Base-by-base conservation (phyloP, 2,113 vertebrate species). In the Archilochus colubris region DNA sequence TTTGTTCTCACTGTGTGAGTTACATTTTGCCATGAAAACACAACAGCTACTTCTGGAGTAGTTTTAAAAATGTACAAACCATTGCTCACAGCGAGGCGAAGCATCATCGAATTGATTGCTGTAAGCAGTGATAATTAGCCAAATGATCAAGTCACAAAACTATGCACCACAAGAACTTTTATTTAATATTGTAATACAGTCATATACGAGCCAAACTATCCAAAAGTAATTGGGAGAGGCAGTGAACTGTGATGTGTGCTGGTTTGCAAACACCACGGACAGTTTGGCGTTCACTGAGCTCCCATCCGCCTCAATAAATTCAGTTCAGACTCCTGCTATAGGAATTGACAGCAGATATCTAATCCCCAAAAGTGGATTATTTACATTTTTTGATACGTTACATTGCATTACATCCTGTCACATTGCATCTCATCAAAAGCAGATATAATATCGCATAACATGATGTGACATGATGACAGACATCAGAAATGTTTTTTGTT, bases 321-420 rank as follows among this genome's bases (percentile, higher is more conserved):
- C 97, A 87, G 95, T 93, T 97, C 97, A 97, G 91, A 90, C 82
- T 90, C 70, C 30, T 66, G 80, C 96, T 94, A 96, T 94, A 97
- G 95, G 96, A 98, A 97, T 96, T 98, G 98, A 98, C 97, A 98
- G 96, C 94, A 95, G 97, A 97, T 98, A 98, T 93, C 97, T 97
- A 97, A 98, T 97, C 95, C 94, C 66, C 82, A 97, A 97, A 98
- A 98, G 97, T 97, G 82, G 97, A 98, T 96, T 98, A 98, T 98
- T 98, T 98, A 98, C 97, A 98, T 98, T 98, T 98, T 97, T 98
- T 98, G 97, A 98, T 98, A 98, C 24, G 91, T 98, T 98, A 96
- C 97, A 97, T 98, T 97, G 96, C 96, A 97, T 98, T 98, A 97
- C 95, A 79, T 95, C 97, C 96, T 98, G 97, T 98, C 98, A 97